Conservation (phyloP, 2,888 invertebrate species). For the Oasisia sp. region DNA sequence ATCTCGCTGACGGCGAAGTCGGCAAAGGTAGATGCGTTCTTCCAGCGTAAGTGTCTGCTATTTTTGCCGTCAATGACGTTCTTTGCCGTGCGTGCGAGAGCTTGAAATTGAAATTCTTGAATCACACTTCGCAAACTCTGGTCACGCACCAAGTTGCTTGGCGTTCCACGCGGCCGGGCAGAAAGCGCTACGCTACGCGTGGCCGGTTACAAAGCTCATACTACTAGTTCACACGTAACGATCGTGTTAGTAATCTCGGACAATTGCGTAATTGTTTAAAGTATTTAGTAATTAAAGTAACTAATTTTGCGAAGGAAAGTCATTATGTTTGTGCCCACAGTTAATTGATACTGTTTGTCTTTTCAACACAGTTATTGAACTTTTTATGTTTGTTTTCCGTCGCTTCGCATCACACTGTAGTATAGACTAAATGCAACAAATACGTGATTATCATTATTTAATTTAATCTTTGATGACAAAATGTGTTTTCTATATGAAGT, state of each 20-base stretch:
- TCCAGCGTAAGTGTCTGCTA: slow-evolving; percentile 7
- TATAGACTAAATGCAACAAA: too few species aligned
- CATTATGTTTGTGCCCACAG: neutral
- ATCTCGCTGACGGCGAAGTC: neutral
- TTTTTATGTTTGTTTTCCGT: too few species aligned
- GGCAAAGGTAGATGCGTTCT: neutral
- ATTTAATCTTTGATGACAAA: too few species aligned
- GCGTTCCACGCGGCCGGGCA: neutral
- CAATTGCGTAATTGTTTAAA: neutral
- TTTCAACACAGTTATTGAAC: neutral
- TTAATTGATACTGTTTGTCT: neutral
- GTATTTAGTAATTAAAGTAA: neutral
- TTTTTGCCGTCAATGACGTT: neutral
- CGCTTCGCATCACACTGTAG: too few species aligned
- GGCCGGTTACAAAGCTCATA: neutral
- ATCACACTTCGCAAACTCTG: neutral
- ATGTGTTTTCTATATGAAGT: too few species aligned
- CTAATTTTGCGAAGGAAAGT: neutral
- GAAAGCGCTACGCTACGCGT: neutral
- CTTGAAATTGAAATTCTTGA: neutral
- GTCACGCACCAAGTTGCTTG: neutral
- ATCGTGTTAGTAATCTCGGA: neutral
- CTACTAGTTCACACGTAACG: neutral
- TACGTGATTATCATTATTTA: too few species aligned
- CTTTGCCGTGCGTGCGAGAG: neutral